Percentiles rank a stretch among this genome's conserved stretches.
Conservation (phyloP, 2,888 invertebrate genomes). For the Torymus texanus region DNA sequence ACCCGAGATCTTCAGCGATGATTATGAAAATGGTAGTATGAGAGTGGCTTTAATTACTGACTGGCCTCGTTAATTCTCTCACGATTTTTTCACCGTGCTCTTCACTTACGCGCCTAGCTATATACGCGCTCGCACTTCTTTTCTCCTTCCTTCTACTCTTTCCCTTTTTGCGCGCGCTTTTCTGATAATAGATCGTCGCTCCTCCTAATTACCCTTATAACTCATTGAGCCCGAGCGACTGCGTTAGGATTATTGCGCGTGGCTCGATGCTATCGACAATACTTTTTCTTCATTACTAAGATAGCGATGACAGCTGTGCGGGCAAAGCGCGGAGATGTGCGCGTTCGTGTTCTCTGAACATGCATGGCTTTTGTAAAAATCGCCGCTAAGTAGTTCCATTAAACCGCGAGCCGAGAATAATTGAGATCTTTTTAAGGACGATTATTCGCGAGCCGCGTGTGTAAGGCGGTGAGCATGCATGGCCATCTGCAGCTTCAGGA, state of each 20-base stretch:
- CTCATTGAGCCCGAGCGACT: slow-evolving; percentile 43
- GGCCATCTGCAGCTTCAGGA: not conserved
- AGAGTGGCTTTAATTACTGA: slow-evolving; percentile 58
- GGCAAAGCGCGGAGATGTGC: slow-evolving; percentile 3
- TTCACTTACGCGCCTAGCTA: not conserved
- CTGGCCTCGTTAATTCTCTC: slow-evolving; percentile 57
- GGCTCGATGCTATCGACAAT: slow-evolving; percentile 52
- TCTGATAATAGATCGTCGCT: slow-evolving; percentile 57
- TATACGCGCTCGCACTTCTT: slow-evolving; percentile 3
- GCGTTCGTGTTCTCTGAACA: not conserved
- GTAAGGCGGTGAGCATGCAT: not conserved
- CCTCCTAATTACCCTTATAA: slow-evolving; percentile 55
- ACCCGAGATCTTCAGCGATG: slow-evolving; percentile 57
- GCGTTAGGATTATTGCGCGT: slow-evolving; percentile 49
- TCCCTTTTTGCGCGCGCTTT: slow-evolving; percentile 24
- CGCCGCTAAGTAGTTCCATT: slow-evolving; percentile 50
- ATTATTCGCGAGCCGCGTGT: slow-evolving; percentile 35
- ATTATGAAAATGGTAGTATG: slow-evolving; percentile 57
- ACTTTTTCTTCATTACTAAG: slow-evolving; percentile 58
- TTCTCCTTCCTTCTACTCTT: not conserved
- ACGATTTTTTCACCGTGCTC: slow-evolving; percentile 32
- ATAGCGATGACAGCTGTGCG: slow-evolving; percentile 50
- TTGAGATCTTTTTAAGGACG: slow-evolving; percentile 45
- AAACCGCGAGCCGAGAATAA: slow-evolving; percentile 43
- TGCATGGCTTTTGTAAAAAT: slow-evolving; percentile 35